Evolutionary conservation across 2,113 vertebrate genomes (phyloP).

Genomic region (Laterallus jamaicensis): DNA sequence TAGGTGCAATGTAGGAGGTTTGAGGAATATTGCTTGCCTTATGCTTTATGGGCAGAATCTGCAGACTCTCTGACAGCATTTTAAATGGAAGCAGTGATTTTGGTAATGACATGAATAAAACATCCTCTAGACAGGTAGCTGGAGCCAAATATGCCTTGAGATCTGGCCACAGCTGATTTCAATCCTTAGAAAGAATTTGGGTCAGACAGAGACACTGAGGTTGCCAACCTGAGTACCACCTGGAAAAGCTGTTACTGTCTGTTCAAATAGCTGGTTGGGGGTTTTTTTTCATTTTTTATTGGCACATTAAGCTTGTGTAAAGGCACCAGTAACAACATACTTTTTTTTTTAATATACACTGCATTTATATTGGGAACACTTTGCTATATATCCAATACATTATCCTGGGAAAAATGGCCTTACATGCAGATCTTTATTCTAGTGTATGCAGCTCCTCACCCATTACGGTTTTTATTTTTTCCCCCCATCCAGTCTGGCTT

Average conservation of each 20-base stretch:
- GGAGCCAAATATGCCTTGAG: conserved; percentile 15
- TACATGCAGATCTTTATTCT: neutral
- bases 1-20: neutral
- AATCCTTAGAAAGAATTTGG: conserved; percentile 31
- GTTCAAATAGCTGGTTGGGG: neutral
- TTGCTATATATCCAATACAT: neutral
- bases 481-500: neutral
- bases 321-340: neutral
- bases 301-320: neutral
- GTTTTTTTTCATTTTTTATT: neutral
- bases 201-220: neutral
- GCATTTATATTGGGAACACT: neutral
- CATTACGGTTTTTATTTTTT: neutral
- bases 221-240: neutral
- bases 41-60: neutral
- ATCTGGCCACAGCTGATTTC: conserved; percentile 7
- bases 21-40: neutral
- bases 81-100: conserved; percentile 12
- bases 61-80: neutral
- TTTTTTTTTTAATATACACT: neutral
- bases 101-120: conserved; percentile 43
- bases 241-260: neutral
- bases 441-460: neutral
- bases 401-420: neutral
- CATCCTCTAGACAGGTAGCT: neutral